Percentiles rank a stretch among this genome's conserved stretches.
Conservation (phyloP, 1,140 invertebrate species). For the Drosophila serrata region DNA sequence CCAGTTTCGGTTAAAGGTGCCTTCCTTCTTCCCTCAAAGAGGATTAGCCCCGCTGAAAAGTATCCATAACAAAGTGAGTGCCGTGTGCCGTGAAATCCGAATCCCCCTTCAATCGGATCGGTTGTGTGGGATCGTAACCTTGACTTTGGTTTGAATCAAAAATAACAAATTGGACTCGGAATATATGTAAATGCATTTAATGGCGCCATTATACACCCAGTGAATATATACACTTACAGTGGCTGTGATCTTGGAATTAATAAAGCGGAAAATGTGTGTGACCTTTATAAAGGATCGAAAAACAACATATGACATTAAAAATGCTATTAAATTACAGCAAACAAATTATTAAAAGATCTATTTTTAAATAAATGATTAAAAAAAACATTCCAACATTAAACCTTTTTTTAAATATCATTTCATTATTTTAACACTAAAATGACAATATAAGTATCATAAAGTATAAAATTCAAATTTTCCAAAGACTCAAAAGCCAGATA, state of each 20-base stretch:
- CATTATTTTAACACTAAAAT: background rate
- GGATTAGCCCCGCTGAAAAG: slow-evolving; percentile 23
- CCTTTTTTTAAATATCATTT: background rate
- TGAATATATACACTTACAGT: slow-evolving; percentile 33
- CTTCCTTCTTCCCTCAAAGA: slow-evolving; percentile 26
- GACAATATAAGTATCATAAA: too few species aligned
- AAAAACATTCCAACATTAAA: too few species aligned
- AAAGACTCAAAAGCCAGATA: too few species aligned
- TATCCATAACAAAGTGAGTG: slow-evolving; percentile 52
- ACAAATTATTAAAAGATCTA: background rate
- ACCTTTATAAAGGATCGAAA: slow-evolving; percentile 9
- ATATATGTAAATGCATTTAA: slow-evolving; percentile 56
- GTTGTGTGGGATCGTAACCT: slow-evolving; percentile 60
- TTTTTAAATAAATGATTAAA: background rate
- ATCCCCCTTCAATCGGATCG: slow-evolving; percentile 1
- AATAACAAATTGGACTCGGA: slow-evolving; percentile 40
- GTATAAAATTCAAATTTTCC: too few species aligned
- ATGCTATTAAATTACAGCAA: too few species aligned
- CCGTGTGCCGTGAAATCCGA: slow-evolving; percentile 24
- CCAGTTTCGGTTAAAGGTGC: slow-evolving; percentile 59
- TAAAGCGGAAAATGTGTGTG: background rate
- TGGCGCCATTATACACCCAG: slow-evolving; percentile 20
- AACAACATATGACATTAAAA: background rate
- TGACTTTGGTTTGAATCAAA: slow-evolving; percentile 66
- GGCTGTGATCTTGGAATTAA: slow-evolving; percentile 19